These are phyloP conservation scores for Matsumurasca onukii DNA, from an alignment of 1,140 invertebrate genomes.

Conservation along the genomic window DNA sequence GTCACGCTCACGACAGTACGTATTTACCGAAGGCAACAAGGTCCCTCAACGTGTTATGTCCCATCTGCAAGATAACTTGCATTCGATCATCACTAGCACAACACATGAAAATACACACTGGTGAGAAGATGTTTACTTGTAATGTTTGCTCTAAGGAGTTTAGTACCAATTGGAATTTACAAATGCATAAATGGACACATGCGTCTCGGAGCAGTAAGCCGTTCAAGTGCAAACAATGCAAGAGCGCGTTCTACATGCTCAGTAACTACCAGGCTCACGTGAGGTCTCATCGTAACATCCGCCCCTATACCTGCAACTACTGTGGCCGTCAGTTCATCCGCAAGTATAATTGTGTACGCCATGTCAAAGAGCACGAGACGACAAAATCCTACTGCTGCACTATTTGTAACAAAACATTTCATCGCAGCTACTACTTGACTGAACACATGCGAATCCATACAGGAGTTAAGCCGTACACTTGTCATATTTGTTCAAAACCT, in stretches of 20 bases:
- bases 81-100: slow-evolving; percentile 74
- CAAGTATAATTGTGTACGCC: slow-evolving; percentile 88
- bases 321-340: slow-evolving; percentile 92
- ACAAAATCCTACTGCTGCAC: slow-evolving; percentile 87
- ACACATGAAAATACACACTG: slow-evolving; percentile 77
- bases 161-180: slow-evolving; percentile 86
- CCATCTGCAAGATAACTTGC: slow-evolving; percentile 77
- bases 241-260: slow-evolving; percentile 77
- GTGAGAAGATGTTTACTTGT: slow-evolving; percentile 72
- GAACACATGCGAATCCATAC: slow-evolving; percentile 85
- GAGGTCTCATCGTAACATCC: slow-evolving; percentile 76
- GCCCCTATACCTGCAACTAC: slow-evolving; percentile 87
- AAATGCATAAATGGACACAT: slow-evolving; percentile 88
- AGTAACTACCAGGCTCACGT: slow-evolving; percentile 80
- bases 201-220: slow-evolving; percentile 78
- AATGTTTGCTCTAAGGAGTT: slow-evolving; percentile 82
- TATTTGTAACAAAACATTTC: slow-evolving; percentile 84
- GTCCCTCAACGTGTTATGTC: slow-evolving; percentile 73
- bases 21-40: slow-evolving; percentile 63
- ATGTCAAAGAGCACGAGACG: slow-evolving; percentile 86
- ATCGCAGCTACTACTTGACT: slow-evolving; percentile 82
- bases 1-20: slow-evolving; percentile 72
- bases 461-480: slow-evolving; percentile 77
- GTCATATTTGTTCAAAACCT: slow-evolving; percentile 85
- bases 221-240: slow-evolving; percentile 81